phyloP scores from a whole-genome alignment of 2,888 invertebrate species.

The Drosophila paranaensis region DNA sequence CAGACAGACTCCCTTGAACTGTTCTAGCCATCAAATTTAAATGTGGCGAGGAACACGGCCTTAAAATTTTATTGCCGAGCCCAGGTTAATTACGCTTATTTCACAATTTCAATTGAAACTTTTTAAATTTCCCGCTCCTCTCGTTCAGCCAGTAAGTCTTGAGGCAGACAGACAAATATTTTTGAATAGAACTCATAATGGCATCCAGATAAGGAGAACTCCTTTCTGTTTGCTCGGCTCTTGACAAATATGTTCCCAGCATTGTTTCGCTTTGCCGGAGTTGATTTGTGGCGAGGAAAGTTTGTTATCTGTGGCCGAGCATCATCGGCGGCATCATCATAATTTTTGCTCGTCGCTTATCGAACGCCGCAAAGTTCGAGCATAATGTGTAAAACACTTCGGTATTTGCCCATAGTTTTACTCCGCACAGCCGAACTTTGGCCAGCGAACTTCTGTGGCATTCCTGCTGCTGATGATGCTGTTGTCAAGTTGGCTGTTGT shows the following conservation, averaged over 20 bases:
- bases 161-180: conserved; percentile 1
- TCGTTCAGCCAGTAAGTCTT: not conserved
- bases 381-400: conserved; percentile 66
- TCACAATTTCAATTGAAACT: not conserved
- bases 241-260: conserved; percentile 4
- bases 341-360: conserved; percentile 66
- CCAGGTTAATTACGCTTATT: conserved; percentile 8
- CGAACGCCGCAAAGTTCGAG: conserved; percentile 66
- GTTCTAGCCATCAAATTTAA: conserved; percentile 16
- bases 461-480: conserved; percentile 9
- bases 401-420: conserved; percentile 64
- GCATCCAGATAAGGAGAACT: not conserved
- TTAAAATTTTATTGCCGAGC: conserved; percentile 7
- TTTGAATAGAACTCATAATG: not conserved
- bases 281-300: conserved; percentile 39
- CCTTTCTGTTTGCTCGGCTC: not conserved
- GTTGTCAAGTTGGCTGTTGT: conserved; percentile 14
- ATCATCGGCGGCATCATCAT: conserved; percentile 64
- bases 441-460: conserved; percentile 4
- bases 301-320: conserved; percentile 52
- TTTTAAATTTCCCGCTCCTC: not conserved
- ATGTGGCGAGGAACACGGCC: conserved; percentile 5
- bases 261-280: not conserved
- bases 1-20: conserved; percentile 19
- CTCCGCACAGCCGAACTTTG: conserved; percentile 47